Evolutionary conservation across 2,888 invertebrate genomes (phyloP), one percentile per base, ranked within the genome.

Genomic region (Sabellastarte sp.): DNA sequence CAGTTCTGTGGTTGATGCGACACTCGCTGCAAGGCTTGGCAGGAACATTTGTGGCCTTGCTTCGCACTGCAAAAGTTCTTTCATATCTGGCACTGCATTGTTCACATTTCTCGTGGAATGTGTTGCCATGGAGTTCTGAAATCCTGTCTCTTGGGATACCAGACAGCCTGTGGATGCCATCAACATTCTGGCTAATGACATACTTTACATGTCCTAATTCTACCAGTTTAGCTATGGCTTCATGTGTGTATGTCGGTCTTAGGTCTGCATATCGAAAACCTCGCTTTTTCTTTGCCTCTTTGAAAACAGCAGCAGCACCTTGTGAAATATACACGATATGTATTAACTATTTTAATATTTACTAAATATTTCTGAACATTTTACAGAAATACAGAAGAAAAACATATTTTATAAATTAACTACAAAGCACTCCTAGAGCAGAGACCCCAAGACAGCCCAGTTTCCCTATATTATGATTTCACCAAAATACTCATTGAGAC

Each of bases 151-250:
- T 63, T 3, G 72, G 74, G 3, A 78, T 50, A 24, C 50, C 50
- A 50, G 59, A 59, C 50, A 10, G n/a, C 29, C 77, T 66, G 59
- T 80, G 80, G 5, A 80, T 73, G 0, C 79, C 79, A 58, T 79
- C 79, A 0, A 73, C 73, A 64, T 79, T 79, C 64, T 79, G 79
- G 51, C 77, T 77, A 65, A 79, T 76, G n/a, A 79, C 58, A 58
- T 71, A 75, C 56, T 78, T 77, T 28, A 80, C 61, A 28, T 71
- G 41, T 24, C 77, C 77, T 57, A 76, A 62, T 20, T 77, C 74
- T 31, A 75, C 30, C 33, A 79, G 69, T 60, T 75, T 76, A 2
- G 64, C 57, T n/a, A 79, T 59, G 2, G 76, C 77, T 59, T 79
- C 78, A 63, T 79, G 79, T 0, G 79, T 77, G 63, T 76, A 77